Conservation (phyloP, 2,113 vertebrate genomes). For the Prietella phreatophila region DNA sequence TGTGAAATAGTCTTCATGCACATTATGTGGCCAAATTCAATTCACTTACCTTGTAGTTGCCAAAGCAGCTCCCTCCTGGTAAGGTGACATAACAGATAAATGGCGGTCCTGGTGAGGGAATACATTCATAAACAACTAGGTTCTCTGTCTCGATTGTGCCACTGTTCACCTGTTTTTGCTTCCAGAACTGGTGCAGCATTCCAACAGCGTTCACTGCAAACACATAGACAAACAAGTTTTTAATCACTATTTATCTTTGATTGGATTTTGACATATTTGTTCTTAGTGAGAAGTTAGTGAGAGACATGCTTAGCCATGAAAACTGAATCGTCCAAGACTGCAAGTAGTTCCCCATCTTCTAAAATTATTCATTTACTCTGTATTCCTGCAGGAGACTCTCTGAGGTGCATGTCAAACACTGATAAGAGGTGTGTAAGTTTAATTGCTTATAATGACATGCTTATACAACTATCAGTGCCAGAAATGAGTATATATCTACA, state of each 20-base stretch:
- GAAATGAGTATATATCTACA: slow-evolving; percentile 11
- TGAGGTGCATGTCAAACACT: background rate
- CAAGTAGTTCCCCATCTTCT: background rate
- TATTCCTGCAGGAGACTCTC: background rate
- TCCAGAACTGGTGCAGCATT: slow-evolving; percentile 88
- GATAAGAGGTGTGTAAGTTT: slow-evolving; percentile 25
- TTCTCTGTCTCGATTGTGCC: slow-evolving; percentile 68
- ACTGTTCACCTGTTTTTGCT: slow-evolving; percentile 76
- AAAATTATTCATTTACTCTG: background rate
- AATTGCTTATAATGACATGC: slow-evolving; percentile 9
- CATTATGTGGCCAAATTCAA: background rate
- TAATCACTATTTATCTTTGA: background rate
- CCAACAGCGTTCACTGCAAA: slow-evolving; percentile 83
- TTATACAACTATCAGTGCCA: background rate
- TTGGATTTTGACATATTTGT: background rate
- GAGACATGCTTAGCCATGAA: background rate
- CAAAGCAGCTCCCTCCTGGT: slow-evolving; percentile 89
- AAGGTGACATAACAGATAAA: slow-evolving; percentile 86
- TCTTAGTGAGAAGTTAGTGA: background rate
- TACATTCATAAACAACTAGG: slow-evolving; percentile 78
- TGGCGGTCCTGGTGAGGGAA: slow-evolving; percentile 75
- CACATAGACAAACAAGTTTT: background rate
- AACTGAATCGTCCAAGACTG: background rate
- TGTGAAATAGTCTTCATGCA: background rate
- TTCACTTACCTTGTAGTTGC: slow-evolving; percentile 81